Base-by-base conservation (phyloP, 2,888 invertebrate genomes). In the Lasiommata megera region DNA sequence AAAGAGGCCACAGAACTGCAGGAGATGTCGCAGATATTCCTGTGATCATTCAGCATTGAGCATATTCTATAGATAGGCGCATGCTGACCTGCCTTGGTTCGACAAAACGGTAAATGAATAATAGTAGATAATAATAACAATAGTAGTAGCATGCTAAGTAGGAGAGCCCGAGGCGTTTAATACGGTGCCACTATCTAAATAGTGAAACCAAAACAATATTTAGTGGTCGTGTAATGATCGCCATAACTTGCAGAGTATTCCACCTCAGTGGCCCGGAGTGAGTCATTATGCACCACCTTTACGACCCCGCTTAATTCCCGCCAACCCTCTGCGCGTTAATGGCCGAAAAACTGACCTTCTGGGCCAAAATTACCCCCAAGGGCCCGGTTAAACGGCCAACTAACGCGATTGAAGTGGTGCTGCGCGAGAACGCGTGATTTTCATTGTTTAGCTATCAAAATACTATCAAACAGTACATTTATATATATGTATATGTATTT, bases 281-380 rank as follows among this genome's bases (percentile, higher is more conserved):
- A 82, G 82, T 83, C 82, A 88, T 88, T 88, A 88, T 65, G 68
- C 65, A 67, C 67, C 79, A 84, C 85, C 82, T 87, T 88, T 87
- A 89, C 82, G 74, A 73, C 80, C 70, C 67, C 71, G 70, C 72
- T 80, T 84, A 86, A 86, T 87, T 82, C 82, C 71, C 66, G 68
- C 69, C 76, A 73, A 78, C 84, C 84, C 84, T 78, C 81, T 81
- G 84, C 82, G 79, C 78, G 79, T 79, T 88, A 90, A 89, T 86
- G 86, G 77, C 69, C 86, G 83, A 88, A 88, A 87, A 88, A 90
- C 88, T 89, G 88, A 86, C 88, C 88, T 84, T 76, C 79, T 75
- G 79, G 77, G 78, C 69, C 76, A 53, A 74, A 84, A 87, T 76
- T 77, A 80, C 77, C 76, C 85, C 69, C 79, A 16, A 29, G 87